Base-by-base conservation (phyloP, 2,113 vertebrate species). In the Grallaria varia region DNA sequence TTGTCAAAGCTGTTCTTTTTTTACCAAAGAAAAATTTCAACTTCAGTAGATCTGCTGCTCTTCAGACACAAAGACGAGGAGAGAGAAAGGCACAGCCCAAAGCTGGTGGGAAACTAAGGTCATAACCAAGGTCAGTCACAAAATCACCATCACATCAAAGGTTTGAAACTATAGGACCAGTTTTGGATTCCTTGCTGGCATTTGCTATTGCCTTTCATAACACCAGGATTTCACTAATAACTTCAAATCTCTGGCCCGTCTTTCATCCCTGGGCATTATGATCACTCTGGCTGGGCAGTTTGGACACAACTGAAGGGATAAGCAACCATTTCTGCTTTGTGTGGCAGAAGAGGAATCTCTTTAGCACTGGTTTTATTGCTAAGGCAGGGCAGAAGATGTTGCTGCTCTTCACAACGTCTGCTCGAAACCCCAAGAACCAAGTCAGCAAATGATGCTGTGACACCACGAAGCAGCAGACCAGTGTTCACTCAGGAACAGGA, bases 1-100 rank as follows among this genome's bases (percentile, higher is more conserved):
- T 89, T 92, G 72, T 95, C 83, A 90, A 77, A 95, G 27, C 21
- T 86, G 55, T 88, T 92, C 59, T 78, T 89, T 90, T 91, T 93
- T 88, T 45, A 53, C 37, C 31, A 22, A 28, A 47, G 63, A 49
- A 59, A 78, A 87, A 20, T 76, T 94, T 86, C 39, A 44, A 24
- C 73, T 92, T 93, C 64, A 78, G 11, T 84, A 92, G 45, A 56
- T 78, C 76, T 84, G 55, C 59, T 55, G 10, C 22, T 37, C 21
- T 92, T 97, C 75, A 84, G 68, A 84, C 83, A 86, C 62, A 39
- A 90, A 55, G 53, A 60, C n/a, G 69, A 77, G 55, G n/a, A 84
- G 20, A 82, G 47, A 56, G 76, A 86, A 90, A 67, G n/a, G 50
- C 67, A 59, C 1, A 1, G 53, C 59, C 37, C 18, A 84, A 50